Conservation (phyloP, 2,113 vertebrate species). For the Colistium nudipinnis region DNA sequence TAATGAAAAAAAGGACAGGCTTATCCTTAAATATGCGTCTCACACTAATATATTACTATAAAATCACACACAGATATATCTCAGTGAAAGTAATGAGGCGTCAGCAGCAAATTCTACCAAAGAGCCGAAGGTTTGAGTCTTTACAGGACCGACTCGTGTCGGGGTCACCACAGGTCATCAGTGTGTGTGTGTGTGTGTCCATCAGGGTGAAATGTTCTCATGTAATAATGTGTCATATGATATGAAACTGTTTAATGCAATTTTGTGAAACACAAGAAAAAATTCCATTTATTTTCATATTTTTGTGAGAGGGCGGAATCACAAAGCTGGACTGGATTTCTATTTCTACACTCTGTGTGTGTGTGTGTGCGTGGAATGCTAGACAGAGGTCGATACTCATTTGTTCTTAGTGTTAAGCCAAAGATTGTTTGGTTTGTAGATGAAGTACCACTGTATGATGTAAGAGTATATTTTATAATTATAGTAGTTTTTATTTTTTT, state of each 20-base stretch:
- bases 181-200: no score
- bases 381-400: slow-evolving; percentile 25
- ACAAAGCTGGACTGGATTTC: slow-evolving; percentile 6
- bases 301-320: slow-evolving; percentile 8
- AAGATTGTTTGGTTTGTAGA: slow-evolving; percentile 57
- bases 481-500: slow-evolving; percentile 37
- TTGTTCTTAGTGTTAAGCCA: slow-evolving; percentile 48
- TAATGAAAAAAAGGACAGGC: no score
- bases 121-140: no score
- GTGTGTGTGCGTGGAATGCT: neutral
- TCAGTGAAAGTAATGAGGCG: no score
- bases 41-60: no score
- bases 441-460: slow-evolving; percentile 17
- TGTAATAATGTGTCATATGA: slow-evolving; percentile 17
- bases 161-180: no score
- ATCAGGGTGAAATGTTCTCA: slow-evolving; percentile 41
- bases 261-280: slow-evolving; percentile 49
- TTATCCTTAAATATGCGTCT: no score
- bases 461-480: slow-evolving; percentile 61
- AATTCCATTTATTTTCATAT: slow-evolving; percentile 65
- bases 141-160: no score
- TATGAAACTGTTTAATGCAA: slow-evolving; percentile 59
- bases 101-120: no score
- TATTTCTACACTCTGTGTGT: slow-evolving; percentile 4
- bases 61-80: no score